These are phyloP conservation scores for Sebastes schlegelii DNA, from an alignment of 2,113 vertebrate genomes.

Conservation along the genomic window DNA sequence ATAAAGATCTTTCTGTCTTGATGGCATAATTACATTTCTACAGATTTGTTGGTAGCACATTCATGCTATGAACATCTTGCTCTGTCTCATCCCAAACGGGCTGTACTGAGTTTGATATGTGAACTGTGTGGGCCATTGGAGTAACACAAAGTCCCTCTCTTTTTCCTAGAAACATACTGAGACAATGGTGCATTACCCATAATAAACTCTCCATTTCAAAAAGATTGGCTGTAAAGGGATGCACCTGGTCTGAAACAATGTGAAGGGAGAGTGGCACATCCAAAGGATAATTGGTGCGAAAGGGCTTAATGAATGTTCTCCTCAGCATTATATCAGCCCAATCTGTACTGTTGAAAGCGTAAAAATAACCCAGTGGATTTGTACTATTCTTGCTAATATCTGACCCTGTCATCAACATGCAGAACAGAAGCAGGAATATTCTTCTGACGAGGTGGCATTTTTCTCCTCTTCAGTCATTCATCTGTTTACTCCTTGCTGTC, in stretches of 20 bases:
- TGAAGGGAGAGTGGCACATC: neutral
- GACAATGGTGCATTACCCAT: slow-evolving; percentile 18
- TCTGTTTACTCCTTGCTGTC: neutral
- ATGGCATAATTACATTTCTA: neutral
- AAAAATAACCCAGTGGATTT: slow-evolving; percentile 10
- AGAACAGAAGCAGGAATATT: neutral
- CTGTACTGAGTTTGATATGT: neutral
- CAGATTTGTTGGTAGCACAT: neutral
- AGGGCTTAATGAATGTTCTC: slow-evolving; percentile 30
- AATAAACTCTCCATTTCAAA: slow-evolving; percentile 20
- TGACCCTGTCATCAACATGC: slow-evolving; percentile 13
- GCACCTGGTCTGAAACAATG: slow-evolving; percentile 31
- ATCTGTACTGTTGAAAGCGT: neutral
- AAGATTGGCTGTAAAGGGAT: slow-evolving; percentile 34
- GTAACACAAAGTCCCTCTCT: neutral
- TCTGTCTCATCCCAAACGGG: neutral
- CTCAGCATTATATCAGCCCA: slow-evolving; percentile 12
- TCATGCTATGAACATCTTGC: neutral
- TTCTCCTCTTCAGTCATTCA: neutral
- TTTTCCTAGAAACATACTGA: slow-evolving; percentile 23
- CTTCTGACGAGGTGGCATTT: neutral
- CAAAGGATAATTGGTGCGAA: slow-evolving; percentile 41
- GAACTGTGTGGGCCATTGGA: neutral
- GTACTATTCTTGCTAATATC: slow-evolving; percentile 2
- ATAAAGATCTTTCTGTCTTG: neutral